Conservation (phyloP, 2,797 vertebrate species). For the Oreochromis mossambicus region DNA sequence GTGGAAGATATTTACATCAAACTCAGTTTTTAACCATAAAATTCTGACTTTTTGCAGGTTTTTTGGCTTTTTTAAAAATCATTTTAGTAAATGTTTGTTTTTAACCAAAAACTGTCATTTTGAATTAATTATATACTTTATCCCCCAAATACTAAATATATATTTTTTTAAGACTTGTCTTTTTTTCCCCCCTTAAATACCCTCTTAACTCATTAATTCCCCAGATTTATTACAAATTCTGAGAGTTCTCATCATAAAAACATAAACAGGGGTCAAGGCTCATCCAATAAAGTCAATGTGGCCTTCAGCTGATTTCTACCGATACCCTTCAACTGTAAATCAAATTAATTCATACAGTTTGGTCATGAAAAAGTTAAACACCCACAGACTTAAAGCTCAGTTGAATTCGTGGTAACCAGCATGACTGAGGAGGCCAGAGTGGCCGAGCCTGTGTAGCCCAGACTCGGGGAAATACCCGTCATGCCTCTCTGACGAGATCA, state of each 20-base stretch:
- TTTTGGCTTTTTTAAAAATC: neutral
- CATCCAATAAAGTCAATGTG: neutral
- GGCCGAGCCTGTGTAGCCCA: neutral
- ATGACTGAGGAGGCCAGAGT: neutral
- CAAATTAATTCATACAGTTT: neutral
- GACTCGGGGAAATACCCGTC: neutral
- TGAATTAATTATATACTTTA: neutral
- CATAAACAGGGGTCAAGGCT: neutral
- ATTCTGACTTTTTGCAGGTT: neutral
- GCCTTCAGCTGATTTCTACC: neutral
- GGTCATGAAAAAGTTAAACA: neutral
- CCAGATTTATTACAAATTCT: neutral
- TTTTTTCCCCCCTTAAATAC: neutral
- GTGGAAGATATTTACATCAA: neutral
- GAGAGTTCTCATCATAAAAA: neutral
- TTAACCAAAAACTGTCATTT: neutral
- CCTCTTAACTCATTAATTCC: neutral
- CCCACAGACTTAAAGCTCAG: neutral
- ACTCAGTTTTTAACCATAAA: neutral
- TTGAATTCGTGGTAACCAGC: neutral
- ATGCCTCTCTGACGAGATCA: neutral
- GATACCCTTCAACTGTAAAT: neutral
- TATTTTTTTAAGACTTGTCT: neutral
- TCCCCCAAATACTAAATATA: neutral
- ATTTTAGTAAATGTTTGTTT: neutral